A percentile compares a stretch with the other conserved stretches of the same genome.
Conservation (phyloP, 2,888 invertebrate genomes). For the Zaprionus bogoriensis region DNA sequence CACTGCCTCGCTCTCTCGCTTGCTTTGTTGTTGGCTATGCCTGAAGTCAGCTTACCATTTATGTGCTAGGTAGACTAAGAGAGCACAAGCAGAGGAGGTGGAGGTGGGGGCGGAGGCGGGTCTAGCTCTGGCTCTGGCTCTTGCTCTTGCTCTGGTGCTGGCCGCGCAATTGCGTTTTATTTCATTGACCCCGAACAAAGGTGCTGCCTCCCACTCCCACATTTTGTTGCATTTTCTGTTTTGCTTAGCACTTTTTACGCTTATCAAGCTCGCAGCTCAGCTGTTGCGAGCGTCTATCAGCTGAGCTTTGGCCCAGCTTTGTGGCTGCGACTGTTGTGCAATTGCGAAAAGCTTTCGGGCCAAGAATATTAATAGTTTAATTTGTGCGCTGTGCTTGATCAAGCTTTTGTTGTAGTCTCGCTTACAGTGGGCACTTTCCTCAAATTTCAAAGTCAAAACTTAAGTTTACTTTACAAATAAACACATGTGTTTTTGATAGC, state of each 20-base stretch:
- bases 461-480: no score
- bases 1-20: conserved; percentile 15
- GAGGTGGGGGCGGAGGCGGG: background rate
- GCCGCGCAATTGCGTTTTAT: conserved; percentile 59
- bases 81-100: background rate
- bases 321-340: background rate
- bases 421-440: no score
- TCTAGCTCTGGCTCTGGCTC: conserved; percentile 2
- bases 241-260: conserved; percentile 16
- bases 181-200: conserved; percentile 51
- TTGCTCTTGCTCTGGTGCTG: no score
- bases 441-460: no score
- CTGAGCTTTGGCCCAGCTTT: conserved; percentile 23
- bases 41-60: background rate
- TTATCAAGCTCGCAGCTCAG: conserved; percentile 27
- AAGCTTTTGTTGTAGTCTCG: no score
- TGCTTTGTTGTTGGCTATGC: background rate
- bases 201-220: conserved; percentile 10
- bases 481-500: no score
- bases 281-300: conserved; percentile 12
- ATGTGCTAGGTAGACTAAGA: background rate
- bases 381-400: background rate
- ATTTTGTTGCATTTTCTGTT: conserved; percentile 24
- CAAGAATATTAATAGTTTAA: background rate
- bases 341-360: background rate